These are phyloP conservation scores for Bujurquina vittata DNA, from an alignment of 2,113 vertebrate genomes.

Conservation along the genomic window DNA sequence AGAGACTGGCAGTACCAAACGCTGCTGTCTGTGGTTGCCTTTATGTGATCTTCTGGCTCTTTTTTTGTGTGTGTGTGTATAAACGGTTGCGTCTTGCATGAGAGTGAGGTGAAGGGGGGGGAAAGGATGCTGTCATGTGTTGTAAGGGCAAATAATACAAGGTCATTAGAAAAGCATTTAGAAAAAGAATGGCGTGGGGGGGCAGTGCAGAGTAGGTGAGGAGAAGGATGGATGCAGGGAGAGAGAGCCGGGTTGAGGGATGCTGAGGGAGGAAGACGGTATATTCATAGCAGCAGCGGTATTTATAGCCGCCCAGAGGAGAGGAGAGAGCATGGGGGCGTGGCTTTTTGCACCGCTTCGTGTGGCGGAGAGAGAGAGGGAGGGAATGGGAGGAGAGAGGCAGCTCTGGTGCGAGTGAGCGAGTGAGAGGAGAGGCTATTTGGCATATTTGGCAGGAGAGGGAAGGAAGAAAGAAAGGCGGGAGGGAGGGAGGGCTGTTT, in stretches of 20 bases:
- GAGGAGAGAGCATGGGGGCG: conserved; percentile 72
- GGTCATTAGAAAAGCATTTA: conserved; percentile 76
- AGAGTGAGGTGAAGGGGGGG: neutral
- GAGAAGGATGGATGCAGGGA: conserved; percentile 54
- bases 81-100: conserved; percentile 26
- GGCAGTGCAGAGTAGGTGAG: conserved; percentile 30
- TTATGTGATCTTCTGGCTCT: neutral
- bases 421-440: conserved; percentile 58
- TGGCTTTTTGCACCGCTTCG: conserved; percentile 69
- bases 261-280: conserved; percentile 78
- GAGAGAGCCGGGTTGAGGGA: conserved; percentile 53
- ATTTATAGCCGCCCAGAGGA: conserved; percentile 84
- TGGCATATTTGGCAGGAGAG: conserved; percentile 68
- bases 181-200: conserved; percentile 7
- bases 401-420: conserved; percentile 47
- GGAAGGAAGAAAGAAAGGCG: conserved; percentile 56
- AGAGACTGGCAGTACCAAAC: conserved; percentile 31
- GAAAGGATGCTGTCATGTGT: conserved; percentile 48
- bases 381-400: conserved; percentile 55
- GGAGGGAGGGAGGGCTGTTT: conserved; percentile 64
- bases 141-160: conserved; percentile 70
- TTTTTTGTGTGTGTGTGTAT: neutral
- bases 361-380: conserved; percentile 52
- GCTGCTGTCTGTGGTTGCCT: conserved; percentile 12
- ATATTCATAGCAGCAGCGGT: conserved; percentile 84